A percentile compares a stretch with the other conserved stretches of the same genome.
Evolutionary conservation across 2,888 invertebrate species (phyloP).

Genomic region (Drosophila peninsularis): DNA sequence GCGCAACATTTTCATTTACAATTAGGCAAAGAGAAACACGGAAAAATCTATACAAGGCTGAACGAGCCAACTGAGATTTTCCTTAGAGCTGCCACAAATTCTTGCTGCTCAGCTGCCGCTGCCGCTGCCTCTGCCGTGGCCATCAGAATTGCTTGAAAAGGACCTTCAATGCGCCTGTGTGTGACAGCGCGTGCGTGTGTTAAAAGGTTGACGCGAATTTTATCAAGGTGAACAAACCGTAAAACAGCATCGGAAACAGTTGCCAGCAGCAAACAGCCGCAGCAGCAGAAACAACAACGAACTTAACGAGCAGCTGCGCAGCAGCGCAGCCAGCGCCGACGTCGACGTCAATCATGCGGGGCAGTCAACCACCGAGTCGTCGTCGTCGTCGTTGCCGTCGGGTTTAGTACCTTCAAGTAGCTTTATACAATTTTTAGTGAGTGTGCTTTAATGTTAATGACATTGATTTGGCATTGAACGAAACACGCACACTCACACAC

Average conservation of each 20-base stretch:
- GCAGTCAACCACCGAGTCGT: slow-evolving; percentile 37
- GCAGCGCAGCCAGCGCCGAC: slow-evolving; percentile 11
- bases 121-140: slow-evolving; percentile 28
- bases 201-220: slow-evolving; percentile 71
- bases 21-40: slow-evolving; percentile 55
- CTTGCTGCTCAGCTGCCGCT: slow-evolving; percentile 17
- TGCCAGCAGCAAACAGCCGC: neutral
- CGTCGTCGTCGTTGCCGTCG: slow-evolving; percentile 30
- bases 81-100: slow-evolving; percentile 50
- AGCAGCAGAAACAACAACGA: slow-evolving; percentile 19
- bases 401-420: slow-evolving; percentile 67
- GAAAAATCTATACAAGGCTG: slow-evolving; percentile 71
- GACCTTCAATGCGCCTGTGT: slow-evolving; percentile 63
- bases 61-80: slow-evolving; percentile 46
- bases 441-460: slow-evolving; percentile 79
- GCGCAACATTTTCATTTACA: slow-evolving; percentile 42
- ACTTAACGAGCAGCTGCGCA: slow-evolving; percentile 11
- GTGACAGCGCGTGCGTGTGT: slow-evolving; percentile 55
- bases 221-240: slow-evolving; percentile 79
- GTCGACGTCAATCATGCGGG: slow-evolving; percentile 45
- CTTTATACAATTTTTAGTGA: slow-evolving; percentile 79
- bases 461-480: slow-evolving; percentile 76
- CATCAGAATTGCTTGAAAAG: slow-evolving; percentile 64
- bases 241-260: slow-evolving; percentile 53
- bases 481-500: slow-evolving; percentile 37